Evolutionary conservation across 2,113 vertebrate species (phyloP).

Genomic region (Cynocephalus volans): DNA sequence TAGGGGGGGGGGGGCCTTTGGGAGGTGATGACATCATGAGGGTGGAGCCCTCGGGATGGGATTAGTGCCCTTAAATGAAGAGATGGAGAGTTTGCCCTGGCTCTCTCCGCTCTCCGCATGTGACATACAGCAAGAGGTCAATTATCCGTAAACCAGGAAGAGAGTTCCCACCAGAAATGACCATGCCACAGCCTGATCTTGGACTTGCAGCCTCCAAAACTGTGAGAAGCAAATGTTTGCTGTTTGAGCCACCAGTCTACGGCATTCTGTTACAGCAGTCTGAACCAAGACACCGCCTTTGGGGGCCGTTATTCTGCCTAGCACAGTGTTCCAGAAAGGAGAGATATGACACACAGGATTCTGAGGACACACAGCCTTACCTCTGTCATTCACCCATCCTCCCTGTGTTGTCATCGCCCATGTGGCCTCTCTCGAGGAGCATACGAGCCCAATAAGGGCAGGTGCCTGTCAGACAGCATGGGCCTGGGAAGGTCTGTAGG

Average conservation of each 20-base stretch:
- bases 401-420: not conserved
- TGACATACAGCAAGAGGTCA: not conserved
- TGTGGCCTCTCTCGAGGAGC: not conserved
- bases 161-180: not conserved
- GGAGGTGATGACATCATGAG: not conserved
- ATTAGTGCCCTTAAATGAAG: not conserved
- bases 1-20: not conserved
- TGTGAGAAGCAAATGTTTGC: not conserved
- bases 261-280: not conserved
- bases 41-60: not conserved
- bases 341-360: not conserved
- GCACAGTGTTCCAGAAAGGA: not conserved
- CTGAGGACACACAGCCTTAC: too few species aligned
- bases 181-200: not conserved
- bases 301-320: not conserved
- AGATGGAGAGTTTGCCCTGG: not conserved
- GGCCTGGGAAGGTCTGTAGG: not conserved
- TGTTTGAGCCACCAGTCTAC: not conserved
- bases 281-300: not conserved
- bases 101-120: not conserved
- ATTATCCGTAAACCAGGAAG: not conserved
- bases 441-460: not conserved
- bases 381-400: not conserved
- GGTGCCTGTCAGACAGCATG: not conserved
- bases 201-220: not conserved